Evolutionary conservation across 2,113 vertebrate genomes (phyloP), one percentile per base, ranked within the genome.

Genomic region (Caranx ignobilis): DNA sequence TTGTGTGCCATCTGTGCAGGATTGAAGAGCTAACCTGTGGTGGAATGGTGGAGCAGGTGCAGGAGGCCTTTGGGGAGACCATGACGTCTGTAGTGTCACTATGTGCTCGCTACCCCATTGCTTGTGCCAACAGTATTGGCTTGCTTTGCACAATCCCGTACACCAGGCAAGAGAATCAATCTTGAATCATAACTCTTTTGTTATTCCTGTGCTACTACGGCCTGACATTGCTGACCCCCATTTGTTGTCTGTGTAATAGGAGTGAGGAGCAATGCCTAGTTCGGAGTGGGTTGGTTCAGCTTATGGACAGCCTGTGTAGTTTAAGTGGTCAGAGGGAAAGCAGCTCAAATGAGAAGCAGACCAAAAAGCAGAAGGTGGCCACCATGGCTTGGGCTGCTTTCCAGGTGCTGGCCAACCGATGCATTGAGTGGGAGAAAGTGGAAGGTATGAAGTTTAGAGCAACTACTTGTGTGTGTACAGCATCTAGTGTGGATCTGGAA

Each of bases 351-450:
- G 98, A 99, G 89, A 99, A 99, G 31, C 98, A 99, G 81, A 99
- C 98, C 34, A 98, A 96, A 90, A 99, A 99, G 62, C 98, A 99
- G 91, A 98, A 97, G 81, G 98, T 99, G 80, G 98, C 98, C 77
- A 96, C 98, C 41, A 99, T 99, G 98, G 98, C 98, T 62, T 99
- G 98, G 98, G 98, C 98, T 21, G 98, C 98, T 63, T 99, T 99
- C 93, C 98, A 99, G 92, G 98, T 99, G 89, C 94, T 99, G 11
- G 98, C 98, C 89, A 99, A 99, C 79, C 96, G 98, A 71, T 99
- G 98, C 73, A 98, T 99, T 0, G 98, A 99, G 79, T 99, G 98
- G 98, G 98, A 99, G 81, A 99, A 99, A 75, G 97, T 99, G 21
- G 98, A 99, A 97, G 98, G 98, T 99, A 82, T 35, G 71, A 59